Evolutionary conservation across 2,113 vertebrate species (phyloP).

Genomic region (Sisor rabdophorus): DNA sequence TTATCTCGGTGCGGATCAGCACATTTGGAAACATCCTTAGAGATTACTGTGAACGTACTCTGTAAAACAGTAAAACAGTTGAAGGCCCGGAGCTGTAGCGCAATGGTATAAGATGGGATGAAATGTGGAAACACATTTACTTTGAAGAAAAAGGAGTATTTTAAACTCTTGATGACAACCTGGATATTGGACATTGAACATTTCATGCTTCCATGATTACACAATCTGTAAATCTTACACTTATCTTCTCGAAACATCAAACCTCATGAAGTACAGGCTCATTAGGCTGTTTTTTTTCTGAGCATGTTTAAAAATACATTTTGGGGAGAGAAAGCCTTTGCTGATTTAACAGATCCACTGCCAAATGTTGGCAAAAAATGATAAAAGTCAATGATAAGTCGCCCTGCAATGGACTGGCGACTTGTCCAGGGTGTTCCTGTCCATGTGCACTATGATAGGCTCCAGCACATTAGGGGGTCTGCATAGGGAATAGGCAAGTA

Average conservation of each 20-base stretch:
- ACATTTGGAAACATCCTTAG: slow-evolving; percentile 59
- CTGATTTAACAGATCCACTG: background rate
- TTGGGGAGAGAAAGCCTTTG: background rate
- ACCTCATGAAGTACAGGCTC: slow-evolving; percentile 8
- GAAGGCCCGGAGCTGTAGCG: slow-evolving; percentile 12
- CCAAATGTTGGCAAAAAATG: background rate
- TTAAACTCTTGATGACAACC: background rate
- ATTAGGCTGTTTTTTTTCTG: background rate
- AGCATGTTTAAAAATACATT: slow-evolving; percentile 3
- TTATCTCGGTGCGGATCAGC: slow-evolving; percentile 60
- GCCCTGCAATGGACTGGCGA: too few species aligned
- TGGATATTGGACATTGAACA: too few species aligned
- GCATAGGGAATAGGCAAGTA: too few species aligned
- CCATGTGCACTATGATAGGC: too few species aligned
- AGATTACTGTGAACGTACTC: slow-evolving; percentile 34
- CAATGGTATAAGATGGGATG: background rate
- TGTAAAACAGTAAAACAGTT: slow-evolving; percentile 17
- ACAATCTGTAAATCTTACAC: slow-evolving; percentile 2
- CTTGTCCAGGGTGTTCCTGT: too few species aligned
- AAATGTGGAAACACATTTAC: background rate
- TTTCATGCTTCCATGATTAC: background rate
- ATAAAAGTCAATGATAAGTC: too few species aligned
- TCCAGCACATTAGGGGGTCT: too few species aligned
- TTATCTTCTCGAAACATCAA: slow-evolving; percentile 13
- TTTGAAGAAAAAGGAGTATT: slow-evolving; percentile 8